Conservation (phyloP, 2,797 vertebrate genomes). For the Coccyzus lansbergi region DNA sequence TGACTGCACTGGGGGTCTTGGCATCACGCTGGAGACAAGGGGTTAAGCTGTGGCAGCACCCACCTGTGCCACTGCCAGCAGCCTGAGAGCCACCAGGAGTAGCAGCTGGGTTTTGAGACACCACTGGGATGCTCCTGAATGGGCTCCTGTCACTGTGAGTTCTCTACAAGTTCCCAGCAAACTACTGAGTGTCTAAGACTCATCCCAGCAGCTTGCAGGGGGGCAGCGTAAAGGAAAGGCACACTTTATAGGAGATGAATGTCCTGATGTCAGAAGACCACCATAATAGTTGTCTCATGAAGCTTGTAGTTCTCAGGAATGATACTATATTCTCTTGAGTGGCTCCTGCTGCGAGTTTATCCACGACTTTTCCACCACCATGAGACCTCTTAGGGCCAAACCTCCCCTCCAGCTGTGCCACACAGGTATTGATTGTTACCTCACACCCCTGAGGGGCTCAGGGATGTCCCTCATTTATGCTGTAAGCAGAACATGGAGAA, state of each 20-base stretch:
- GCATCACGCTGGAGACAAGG: fast-evolving
- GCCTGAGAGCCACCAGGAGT: neutral
- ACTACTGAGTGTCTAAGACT: fast-evolving
- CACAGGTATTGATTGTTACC: fast-evolving
- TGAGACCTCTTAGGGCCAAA: neutral
- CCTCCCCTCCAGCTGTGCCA: neutral
- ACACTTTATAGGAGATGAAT: neutral
- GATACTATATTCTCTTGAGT: neutral
- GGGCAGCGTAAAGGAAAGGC: neutral
- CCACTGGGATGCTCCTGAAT: neutral
- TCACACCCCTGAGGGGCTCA: neutral
- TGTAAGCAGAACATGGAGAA: neutral
- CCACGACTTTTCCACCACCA: neutral
- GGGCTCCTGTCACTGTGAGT: neutral
- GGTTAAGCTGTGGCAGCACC: neutral
- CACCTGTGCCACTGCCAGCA: fast-evolving
- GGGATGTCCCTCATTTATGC: neutral
- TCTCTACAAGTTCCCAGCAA: neutral
- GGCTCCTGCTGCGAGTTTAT: neutral
- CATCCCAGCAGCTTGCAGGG: neutral
- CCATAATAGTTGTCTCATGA: neutral
- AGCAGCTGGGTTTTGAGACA: neutral
- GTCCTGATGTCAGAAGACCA: neutral
- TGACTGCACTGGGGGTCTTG: fast-evolving
- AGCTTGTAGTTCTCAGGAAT: neutral